These are phyloP conservation scores for Batillaria attramentaria DNA, from an alignment of 1,140 invertebrate species.

Conservation along the genomic window DNA sequence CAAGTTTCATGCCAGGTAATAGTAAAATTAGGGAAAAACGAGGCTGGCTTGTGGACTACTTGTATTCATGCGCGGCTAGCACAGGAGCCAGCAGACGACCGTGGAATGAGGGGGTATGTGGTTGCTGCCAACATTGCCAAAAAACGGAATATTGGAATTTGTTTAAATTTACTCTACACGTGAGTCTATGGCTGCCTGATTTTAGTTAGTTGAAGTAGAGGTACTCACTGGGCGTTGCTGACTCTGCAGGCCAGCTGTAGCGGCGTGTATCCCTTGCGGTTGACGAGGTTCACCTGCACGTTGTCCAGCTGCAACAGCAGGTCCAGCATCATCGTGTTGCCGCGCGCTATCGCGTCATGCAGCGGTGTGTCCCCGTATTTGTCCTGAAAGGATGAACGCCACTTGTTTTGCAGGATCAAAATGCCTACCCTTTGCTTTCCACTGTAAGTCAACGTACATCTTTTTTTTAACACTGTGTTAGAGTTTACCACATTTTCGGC, in stretches of 20 bases:
- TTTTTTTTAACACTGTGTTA: not conserved
- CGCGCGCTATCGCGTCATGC: slow-evolving; percentile 51
- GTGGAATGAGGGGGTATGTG: too few species aligned
- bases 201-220: not conserved
- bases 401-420: not conserved
- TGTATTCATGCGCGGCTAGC: too few species aligned
- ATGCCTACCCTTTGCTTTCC: too few species aligned
- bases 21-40: too few species aligned
- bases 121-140: too few species aligned
- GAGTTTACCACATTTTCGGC: not conserved
- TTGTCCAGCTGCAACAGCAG: slow-evolving; percentile 42
- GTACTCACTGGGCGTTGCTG: slow-evolving; percentile 47
- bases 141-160: too few species aligned
- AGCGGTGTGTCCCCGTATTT: slow-evolving; percentile 55
- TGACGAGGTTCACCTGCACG: slow-evolving; percentile 41
- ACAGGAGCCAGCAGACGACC: too few species aligned
- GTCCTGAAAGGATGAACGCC: slow-evolving; percentile 43
- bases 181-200: too few species aligned
- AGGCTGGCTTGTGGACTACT: too few species aligned
- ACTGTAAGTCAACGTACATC: not conserved
- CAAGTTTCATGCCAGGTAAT: too few species aligned
- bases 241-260: slow-evolving; percentile 51
- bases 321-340: slow-evolving; percentile 35
- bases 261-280: slow-evolving; percentile 50
- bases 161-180: too few species aligned